Percentiles rank a stretch among this genome's conserved stretches.
Conservation (phyloP, 2,797 vertebrate genomes). For the Morus bassanus region DNA sequence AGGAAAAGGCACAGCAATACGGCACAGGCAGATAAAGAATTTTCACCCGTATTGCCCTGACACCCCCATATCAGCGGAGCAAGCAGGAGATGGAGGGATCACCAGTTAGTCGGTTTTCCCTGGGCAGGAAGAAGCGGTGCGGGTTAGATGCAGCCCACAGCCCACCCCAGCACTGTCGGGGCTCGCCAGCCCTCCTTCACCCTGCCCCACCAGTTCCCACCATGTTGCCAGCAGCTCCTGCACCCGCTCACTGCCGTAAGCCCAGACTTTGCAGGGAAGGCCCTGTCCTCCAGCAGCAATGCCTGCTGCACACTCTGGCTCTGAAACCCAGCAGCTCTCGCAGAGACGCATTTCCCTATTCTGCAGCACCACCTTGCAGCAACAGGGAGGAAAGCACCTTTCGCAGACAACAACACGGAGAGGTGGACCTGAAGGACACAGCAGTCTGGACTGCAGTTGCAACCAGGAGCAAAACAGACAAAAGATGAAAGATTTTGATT, state of each 20-base stretch:
- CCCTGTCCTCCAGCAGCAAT: neutral
- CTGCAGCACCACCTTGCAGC: conserved; percentile 71
- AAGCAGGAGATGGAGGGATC: neutral
- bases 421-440: neutral
- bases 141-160: neutral
- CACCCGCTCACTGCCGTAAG: accelerated
- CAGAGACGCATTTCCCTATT: conserved; percentile 50
- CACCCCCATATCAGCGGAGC: accelerated
- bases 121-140: neutral
- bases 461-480: neutral
- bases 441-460: neutral
- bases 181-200: neutral
- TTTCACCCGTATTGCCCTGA: neutral
- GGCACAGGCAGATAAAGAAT: neutral
- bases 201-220: neutral
- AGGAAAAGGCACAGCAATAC: accelerated
- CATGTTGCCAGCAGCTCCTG: neutral
- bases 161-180: accelerated
- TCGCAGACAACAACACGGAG: accelerated
- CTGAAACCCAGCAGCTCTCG: neutral
- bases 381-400: neutral
- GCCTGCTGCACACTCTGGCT: neutral
- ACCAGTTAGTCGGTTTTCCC: accelerated
- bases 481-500: accelerated
- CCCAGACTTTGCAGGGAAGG: accelerated